These are phyloP conservation scores for Dunckerocampus dactyliophorus DNA, from an alignment of 2,113 vertebrate genomes.

Conservation along the genomic window DNA sequence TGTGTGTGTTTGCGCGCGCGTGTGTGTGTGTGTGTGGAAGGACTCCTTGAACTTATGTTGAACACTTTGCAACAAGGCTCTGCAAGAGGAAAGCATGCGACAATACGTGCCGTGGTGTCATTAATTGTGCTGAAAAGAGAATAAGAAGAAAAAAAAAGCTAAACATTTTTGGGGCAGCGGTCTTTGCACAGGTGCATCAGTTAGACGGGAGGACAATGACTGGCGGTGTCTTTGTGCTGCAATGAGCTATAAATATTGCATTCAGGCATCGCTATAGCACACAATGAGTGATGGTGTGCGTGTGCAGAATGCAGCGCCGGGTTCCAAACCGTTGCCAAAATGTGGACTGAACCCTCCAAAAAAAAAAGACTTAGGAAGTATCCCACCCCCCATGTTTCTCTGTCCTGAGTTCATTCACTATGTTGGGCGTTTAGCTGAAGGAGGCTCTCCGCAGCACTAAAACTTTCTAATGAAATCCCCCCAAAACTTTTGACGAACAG, in stretches of 20 bases:
- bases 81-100: constrained; percentile 23
- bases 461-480: constrained; percentile 72
- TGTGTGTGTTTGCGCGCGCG: too few species aligned
- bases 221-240: constrained; percentile 57
- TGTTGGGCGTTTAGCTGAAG: constrained; percentile 70
- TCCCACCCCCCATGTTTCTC: constrained; percentile 66
- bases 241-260: constrained; percentile 51
- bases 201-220: constrained; percentile 35
- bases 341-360: constrained; percentile 50
- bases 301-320: constrained; percentile 70
- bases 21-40: constrained; percentile 30
- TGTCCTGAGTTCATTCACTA: constrained; percentile 69
- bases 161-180: neutral
- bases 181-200: constrained; percentile 15
- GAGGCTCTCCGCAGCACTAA: constrained; percentile 54
- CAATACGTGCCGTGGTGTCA: neutral
- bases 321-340: constrained; percentile 66
- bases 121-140: neutral
- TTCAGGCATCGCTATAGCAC: constrained; percentile 47
- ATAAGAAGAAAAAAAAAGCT: neutral
- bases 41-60: constrained; percentile 53
- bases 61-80: constrained; percentile 15
- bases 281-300: constrained; percentile 67
- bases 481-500: constrained; percentile 65
- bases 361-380: constrained; percentile 52